These are phyloP conservation scores for Sylvilagus bachmani DNA, from an alignment of 2,113 vertebrate genomes.

Conservation along the genomic window DNA sequence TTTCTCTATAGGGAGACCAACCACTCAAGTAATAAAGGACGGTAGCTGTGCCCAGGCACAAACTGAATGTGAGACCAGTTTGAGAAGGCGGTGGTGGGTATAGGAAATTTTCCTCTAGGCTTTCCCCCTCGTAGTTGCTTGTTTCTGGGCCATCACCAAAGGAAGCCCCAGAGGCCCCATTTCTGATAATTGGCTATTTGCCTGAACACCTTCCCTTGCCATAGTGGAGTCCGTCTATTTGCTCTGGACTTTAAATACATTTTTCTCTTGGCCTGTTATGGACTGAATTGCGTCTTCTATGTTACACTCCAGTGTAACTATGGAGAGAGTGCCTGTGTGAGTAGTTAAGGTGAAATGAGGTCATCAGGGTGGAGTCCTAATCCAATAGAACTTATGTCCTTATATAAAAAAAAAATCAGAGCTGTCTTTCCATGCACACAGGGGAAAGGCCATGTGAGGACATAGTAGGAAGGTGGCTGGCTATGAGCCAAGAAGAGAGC, in stretches of 20 bases:
- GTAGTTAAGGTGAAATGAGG: background rate
- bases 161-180: background rate
- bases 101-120: background rate
- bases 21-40: background rate
- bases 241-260: background rate
- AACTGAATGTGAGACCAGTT: background rate
- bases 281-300: background rate
- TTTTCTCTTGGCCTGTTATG: background rate
- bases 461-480: background rate
- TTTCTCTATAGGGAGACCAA: conserved; percentile 37
- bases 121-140: background rate
- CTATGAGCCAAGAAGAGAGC: background rate
- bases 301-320: background rate
- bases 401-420: background rate
- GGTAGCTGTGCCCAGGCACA: background rate
- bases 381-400: background rate
- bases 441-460: background rate
- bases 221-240: background rate
- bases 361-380: background rate
- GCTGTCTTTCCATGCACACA: background rate
- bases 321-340: background rate
- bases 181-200: background rate
- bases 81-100: background rate
- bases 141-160: background rate
- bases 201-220: background rate